Evolutionary conservation across 2,888 invertebrate species (phyloP).

Genomic region (Empis livida): DNA sequence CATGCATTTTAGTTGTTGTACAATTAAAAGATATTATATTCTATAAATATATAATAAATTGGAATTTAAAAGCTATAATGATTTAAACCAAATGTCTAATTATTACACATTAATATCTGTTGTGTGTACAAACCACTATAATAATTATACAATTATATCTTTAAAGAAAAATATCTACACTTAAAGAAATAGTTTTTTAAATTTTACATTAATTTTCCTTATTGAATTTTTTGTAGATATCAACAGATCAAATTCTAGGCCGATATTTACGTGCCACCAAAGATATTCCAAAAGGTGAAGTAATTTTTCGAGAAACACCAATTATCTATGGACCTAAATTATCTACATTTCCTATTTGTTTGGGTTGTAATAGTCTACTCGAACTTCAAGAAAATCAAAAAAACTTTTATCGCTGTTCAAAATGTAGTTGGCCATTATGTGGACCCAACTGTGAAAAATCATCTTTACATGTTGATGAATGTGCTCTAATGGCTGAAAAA

Average conservation of each 20-base stretch:
- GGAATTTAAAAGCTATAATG: too few relatives aligned
- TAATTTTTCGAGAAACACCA: slow-evolving; percentile 52
- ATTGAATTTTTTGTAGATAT: slow-evolving; percentile 39
- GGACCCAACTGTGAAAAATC: slow-evolving; percentile 44
- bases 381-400: slow-evolving; percentile 25
- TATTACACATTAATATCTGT: too few relatives aligned
- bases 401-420: slow-evolving; percentile 45
- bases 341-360: slow-evolving; percentile 44
- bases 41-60: too few relatives aligned
- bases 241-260: slow-evolving; percentile 43
- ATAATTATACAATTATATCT: too few relatives aligned
- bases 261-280: slow-evolving; percentile 52
- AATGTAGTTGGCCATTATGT: slow-evolving; percentile 60
- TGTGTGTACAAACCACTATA: too few relatives aligned
- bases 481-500: slow-evolving; percentile 44
- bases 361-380: slow-evolving; percentile 46
- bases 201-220: too few relatives aligned
- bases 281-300: slow-evolving; percentile 53
- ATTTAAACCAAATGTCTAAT: too few relatives aligned
- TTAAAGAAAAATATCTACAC: too few relatives aligned
- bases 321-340: slow-evolving; percentile 55
- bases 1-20: too few relatives aligned
- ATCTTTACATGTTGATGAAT: slow-evolving; percentile 45
- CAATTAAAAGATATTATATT: too few relatives aligned
- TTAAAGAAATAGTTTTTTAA: too few relatives aligned